Base-by-base conservation (phyloP, 2,113 vertebrate genomes). In the Hippocampus barbouri region DNA sequence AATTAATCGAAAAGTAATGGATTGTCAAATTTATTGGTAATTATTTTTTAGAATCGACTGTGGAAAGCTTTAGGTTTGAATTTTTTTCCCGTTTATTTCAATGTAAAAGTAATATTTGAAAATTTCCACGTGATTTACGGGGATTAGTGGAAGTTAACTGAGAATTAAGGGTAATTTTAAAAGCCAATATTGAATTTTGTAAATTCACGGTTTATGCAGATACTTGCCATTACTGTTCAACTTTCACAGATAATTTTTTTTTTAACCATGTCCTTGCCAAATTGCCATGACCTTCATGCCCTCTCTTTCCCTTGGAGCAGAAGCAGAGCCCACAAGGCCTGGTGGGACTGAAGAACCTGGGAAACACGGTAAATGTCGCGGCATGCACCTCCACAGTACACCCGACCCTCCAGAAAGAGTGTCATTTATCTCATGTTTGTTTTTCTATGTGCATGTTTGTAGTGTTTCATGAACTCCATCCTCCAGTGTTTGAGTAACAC, bases 381-480 rank as follows among this genome's bases (percentile, higher is more conserved):
- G 12, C 41, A 25, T 47, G 43, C 4, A 21, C n/a, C 38, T 4
- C 34, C 27, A 1, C 51, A 20, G 5, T 41, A 15, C 38, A 3
- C 8, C 16, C 5, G 23, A 47, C 0, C 21, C 57, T 10, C 18
- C 25, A 0, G 0, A 1, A 6, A 2, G 34, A 2, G 27, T 45
- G 18, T 23, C 14, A 2, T 23, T 61, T 10, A 16, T 38, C 8
- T 7, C 1, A 0, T 65, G 5, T 69, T 11, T 59, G 9, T 56
- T 25, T 75, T n/a, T 63, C n/a, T 27, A 2, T 47, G 20, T 41
- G 34, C 40, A 16, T 30, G 8, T 56, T 66, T 21, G 23, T 88
- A 97, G 96, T 98, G 97, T 87, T 98, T 98, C 89, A 98, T 98
- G 96, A 98, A 98, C 93, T 97, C 96, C 70, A 95, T 98, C 83